Evolutionary conservation across 2,888 invertebrate species (phyloP), one percentile per base, ranked within the genome.

Genomic region (Drosophila koepferae): DNA sequence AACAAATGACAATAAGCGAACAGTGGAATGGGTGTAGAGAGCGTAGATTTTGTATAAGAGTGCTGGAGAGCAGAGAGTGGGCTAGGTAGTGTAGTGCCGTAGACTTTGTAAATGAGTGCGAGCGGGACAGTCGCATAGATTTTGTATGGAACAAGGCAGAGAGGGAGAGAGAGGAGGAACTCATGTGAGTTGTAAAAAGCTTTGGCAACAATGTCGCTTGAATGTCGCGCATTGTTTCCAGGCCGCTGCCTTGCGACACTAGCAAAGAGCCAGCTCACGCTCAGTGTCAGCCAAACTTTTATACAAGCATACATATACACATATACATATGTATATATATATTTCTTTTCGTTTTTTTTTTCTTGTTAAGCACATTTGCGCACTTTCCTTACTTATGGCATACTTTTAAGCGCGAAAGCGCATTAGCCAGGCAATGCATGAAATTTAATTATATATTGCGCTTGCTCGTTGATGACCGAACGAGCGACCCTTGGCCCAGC

Each of bases 351-450:
- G 3, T 51, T 36, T 20, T 36, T 36, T 38, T 41, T 72, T 71
- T 76, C 86, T 82, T 86, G 68, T 81, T 85, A 88, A 90, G 90
- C 86, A 88, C 88, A 86, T 90, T 86, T 78, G 81, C 88, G 86
- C 74, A 74, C 86, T 87, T 88, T 74, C 58, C 84, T 83, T 89
- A 84, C 89, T 82, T 89, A 78, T 82, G 72, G 89, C 81, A 77
- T 82, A 89, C 80, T 89, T 85, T 89, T 78, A 73, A 89, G 88
- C 86, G 82, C 74, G 71, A 85, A 89, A 86, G 74, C 89, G 82
- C 87, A 90, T 89, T 88, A 90, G 89, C 76, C 90, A 88, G 88
- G 72, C 90, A 85, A 83, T 89, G 89, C 90, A 86, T 90, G 90
- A 89, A 90, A 88, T 88, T 90, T 87, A 89, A 88, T 82, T 80